These are phyloP conservation scores for Zootermopsis nevadensis DNA, from an alignment of 2,888 invertebrate species.

Conservation along the genomic window DNA sequence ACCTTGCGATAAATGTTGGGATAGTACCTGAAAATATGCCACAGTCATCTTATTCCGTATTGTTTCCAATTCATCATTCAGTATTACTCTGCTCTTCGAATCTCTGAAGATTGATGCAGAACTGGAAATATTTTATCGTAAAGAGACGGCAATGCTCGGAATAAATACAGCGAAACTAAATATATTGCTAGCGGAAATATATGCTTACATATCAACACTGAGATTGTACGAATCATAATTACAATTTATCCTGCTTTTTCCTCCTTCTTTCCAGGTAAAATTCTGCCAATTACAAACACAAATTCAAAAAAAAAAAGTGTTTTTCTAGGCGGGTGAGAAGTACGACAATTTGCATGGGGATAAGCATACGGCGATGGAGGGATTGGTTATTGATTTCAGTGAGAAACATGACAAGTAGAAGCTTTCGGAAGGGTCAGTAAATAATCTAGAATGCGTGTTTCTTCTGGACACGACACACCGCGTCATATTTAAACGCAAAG, in stretches of 20 bases:
- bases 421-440: background rate
- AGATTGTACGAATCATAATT: too few relatives aligned
- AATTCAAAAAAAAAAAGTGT: background rate
- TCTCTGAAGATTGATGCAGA: too few relatives aligned
- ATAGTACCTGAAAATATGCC: too few relatives aligned
- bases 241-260: background rate
- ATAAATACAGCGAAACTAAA: too few relatives aligned
- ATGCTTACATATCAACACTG: too few relatives aligned
- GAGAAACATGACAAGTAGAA: slow-evolving; percentile 5
- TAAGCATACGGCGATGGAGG: background rate
- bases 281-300: background rate
- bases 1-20: too few relatives aligned
- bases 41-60: too few relatives aligned
- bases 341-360: background rate
- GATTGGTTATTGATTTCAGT: slow-evolving; percentile 18
- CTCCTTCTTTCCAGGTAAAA: background rate
- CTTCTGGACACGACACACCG: background rate
- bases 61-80: too few relatives aligned
- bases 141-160: too few relatives aligned
- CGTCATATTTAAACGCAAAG: background rate
- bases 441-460: background rate
- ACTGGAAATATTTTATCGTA: too few relatives aligned
- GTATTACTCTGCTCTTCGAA: too few relatives aligned
- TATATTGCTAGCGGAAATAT: too few relatives aligned
- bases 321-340: background rate